Base-by-base conservation (phyloP, 2,113 vertebrate genomes). In the Taurulus bubalis region DNA sequence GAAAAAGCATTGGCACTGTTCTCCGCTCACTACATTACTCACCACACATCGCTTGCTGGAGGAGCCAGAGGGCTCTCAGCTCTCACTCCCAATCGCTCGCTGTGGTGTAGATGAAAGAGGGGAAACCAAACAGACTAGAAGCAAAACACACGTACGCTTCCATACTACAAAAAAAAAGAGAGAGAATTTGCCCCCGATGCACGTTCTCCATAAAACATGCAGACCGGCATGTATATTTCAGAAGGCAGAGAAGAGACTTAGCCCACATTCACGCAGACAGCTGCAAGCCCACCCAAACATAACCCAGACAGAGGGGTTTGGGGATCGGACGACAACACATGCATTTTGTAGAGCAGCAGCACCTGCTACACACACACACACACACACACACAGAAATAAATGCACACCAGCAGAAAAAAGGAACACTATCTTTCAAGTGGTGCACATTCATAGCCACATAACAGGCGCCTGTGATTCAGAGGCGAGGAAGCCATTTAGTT, bases 191-290 rank as follows among this genome's bases (percentile, higher is more conserved):
- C 84, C 86, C 85, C 84, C 69, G 38, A 78, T 85, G 86, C 88
- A 79, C 55, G 16, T 74, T 51, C 60, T 93, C 32, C 80, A 92
- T 93, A 91, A 94, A 94, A 91, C 87, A 94, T 93, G 88, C 79
- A 89, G 79, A 62, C 72, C 69, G 68, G 18, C 91, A 94, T 94
- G 79, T 89, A 93, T 94, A 90, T 94, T 94, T 92, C 88, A 94
- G 79, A 72, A 70, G 85, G 77, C 58, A 68, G 65, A 6, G 34
- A 34, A 1, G 59, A 67, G 85, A 89, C 81, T 91, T 92, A 92
- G 76, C 87, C 91, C 79, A 92, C 87, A 93, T 94, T 90, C 3
- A 34, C 6, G 4, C 89, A 91, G 91, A 90, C 91, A 77, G 82
- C 65, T 83, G 63, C 51, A 8, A 83, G 72, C 85, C 78, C 70